Evolutionary conservation across 1,140 invertebrate species (phyloP), one percentile per base, ranked within the genome.

Genomic region (Papilio dardanus): DNA sequence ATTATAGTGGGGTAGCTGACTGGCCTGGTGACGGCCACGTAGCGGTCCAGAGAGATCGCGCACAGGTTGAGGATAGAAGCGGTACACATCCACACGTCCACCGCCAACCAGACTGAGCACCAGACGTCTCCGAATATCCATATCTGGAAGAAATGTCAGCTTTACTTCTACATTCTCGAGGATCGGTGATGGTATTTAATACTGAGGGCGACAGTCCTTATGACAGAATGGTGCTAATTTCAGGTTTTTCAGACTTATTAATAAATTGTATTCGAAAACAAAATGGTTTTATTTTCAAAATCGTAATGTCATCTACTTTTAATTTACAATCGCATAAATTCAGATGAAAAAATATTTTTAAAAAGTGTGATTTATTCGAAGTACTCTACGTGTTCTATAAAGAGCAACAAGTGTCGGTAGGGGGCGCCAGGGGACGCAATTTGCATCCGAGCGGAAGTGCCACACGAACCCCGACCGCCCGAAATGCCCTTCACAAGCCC

Each of bases 31-130:
- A 99, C 98, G 0, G 98, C 98, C 85, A 99, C 96, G 94, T 99
- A 99, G 77, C 98, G 95, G 94, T 99, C 98, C 82, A 98, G 92
- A 24, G 97, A 98, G 84, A 99, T 99, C 82, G 97, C 97, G 87
- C 97, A 97, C 33, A 99, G 95, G 92, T 99, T 99, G 71, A 99
- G 94, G 82, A 99, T 99, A 81, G 97, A 98, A 0, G 98, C 98
- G 0, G 98, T 99, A 92, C 98, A 95, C 96, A 99, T 97, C 97
- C 98, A 98, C 1, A 99, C 98, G 92, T 99, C 99, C 24, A 99
- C 96, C 0, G 98, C 98, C 76, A 98, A 93, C 98, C 98, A 99
- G 77, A 98, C 96, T 65, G 97, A 97, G 89, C 98, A 99, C 97
- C 97, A 98, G 24, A 97, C 94, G 89, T 97, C 96, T 46, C 98